Conservation (phyloP, 2,797 vertebrate species). For the Clarias fuscus region DNA sequence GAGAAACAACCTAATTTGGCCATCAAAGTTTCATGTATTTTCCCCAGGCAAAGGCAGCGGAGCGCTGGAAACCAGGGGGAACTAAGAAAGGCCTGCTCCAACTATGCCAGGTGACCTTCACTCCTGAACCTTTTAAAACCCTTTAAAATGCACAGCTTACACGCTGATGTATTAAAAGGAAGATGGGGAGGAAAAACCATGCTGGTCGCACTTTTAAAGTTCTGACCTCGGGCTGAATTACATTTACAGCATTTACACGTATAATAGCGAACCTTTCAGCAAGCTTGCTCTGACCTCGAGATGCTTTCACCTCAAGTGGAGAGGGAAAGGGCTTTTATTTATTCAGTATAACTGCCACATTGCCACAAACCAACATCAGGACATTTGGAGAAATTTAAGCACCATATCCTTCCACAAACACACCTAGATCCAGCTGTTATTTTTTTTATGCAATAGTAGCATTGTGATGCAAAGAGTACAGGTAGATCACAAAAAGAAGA, state of each 20-base stretch:
- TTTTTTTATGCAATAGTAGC: slow-evolving; percentile 5
- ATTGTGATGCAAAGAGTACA: slow-evolving; percentile 1
- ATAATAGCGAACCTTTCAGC: slow-evolving; percentile 70
- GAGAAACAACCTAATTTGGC: slow-evolving; percentile 96
- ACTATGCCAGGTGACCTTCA: slow-evolving; percentile 75
- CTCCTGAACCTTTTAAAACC: slow-evolving; percentile 74
- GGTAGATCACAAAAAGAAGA: slow-evolving; percentile 23
- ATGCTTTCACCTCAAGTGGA: slow-evolving; percentile 59
- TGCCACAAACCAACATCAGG: slow-evolving; percentile 34
- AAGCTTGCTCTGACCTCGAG: slow-evolving; percentile 50
- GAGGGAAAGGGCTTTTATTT: slow-evolving; percentile 68
- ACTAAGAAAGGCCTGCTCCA: slow-evolving; percentile 59
- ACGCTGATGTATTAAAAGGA: slow-evolving; percentile 57
- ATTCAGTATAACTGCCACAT: slow-evolving; percentile 69
- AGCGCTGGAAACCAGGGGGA: slow-evolving; percentile 64
- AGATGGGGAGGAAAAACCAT: slow-evolving; percentile 45
- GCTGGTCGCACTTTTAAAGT: slow-evolving; percentile 71
- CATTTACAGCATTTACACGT: slow-evolving; percentile 73
- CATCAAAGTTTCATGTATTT: slow-evolving; percentile 96
- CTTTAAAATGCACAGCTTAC: slow-evolving; percentile 62
- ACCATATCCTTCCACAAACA: slow-evolving; percentile 44
- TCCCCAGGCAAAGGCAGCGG: slow-evolving; percentile 69
- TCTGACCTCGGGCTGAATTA: slow-evolving; percentile 74
- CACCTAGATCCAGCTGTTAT: slow-evolving; percentile 10
- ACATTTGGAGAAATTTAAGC: slow-evolving; percentile 64